phyloP scores from a whole-genome alignment of 1,140 invertebrate species.

The Cydia splendana region DNA sequence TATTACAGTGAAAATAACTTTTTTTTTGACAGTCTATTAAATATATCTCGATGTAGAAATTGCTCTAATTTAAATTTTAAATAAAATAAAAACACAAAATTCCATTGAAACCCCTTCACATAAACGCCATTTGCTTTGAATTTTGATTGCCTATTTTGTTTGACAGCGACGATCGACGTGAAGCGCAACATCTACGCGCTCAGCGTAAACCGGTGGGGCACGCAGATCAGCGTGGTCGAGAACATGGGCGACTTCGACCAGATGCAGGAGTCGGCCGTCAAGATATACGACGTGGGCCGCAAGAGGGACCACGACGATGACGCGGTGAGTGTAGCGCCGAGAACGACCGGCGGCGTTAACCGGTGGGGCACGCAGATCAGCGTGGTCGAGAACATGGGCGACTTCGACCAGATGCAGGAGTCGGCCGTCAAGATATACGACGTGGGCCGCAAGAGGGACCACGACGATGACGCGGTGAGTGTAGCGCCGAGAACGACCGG shows the following conservation, averaged over 20 bases:
- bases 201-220: conserved; percentile 87
- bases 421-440: conserved; percentile 35
- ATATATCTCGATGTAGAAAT: too few relatives aligned
- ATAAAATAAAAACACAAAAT: too few relatives aligned
- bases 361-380: too few relatives aligned
- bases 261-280: conserved; percentile 90
- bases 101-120: too few relatives aligned
- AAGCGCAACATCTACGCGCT: conserved; percentile 90
- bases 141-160: too few relatives aligned
- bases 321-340: conserved; percentile 67
- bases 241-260: conserved; percentile 88
- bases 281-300: conserved; percentile 90
- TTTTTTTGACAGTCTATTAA: too few relatives aligned
- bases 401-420: too few relatives aligned
- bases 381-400: too few relatives aligned
- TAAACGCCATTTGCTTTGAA: too few relatives aligned
- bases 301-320: conserved; percentile 87
- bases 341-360: too few relatives aligned
- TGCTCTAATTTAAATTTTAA: too few relatives aligned
- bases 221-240: conserved; percentile 91
- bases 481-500: background rate
- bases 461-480: background rate
- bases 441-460: background rate
- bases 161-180: conserved; percentile 92
- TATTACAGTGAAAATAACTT: too few relatives aligned